Conservation (phyloP, 2,888 invertebrate species). For the Hypomecis punctinalis region DNA sequence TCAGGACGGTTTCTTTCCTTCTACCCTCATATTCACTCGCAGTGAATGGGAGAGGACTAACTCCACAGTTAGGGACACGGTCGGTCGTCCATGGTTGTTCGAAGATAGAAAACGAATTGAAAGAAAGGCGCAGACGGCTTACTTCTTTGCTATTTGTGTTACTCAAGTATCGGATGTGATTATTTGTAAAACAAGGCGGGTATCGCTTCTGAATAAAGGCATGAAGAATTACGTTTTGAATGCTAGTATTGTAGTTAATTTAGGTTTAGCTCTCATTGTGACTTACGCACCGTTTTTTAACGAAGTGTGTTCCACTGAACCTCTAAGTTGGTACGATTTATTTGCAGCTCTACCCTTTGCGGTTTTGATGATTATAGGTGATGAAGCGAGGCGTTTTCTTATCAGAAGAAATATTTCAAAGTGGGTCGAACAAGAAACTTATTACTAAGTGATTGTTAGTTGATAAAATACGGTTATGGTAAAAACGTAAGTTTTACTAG, state of each 20-base stretch:
- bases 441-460: conserved; percentile 80
- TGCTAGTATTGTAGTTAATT: conserved; percentile 86
- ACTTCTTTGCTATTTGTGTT: conserved; percentile 91
- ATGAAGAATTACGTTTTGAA: conserved; percentile 89
- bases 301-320: conserved; percentile 88
- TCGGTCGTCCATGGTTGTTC: conserved; percentile 91
- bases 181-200: conserved; percentile 91
- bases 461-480: background rate
- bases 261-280: conserved; percentile 87
- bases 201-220: conserved; percentile 90
- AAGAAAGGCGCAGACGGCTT: conserved; percentile 91
- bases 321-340: conserved; percentile 88
- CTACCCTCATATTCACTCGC: conserved; percentile 87
- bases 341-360: conserved; percentile 90
- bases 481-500: too few relatives aligned
- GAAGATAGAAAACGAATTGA: conserved; percentile 88
- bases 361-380: conserved; percentile 89
- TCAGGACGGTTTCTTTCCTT: conserved; percentile 90
- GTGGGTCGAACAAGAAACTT: conserved; percentile 91
- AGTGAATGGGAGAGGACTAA: conserved; percentile 89
- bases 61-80: conserved; percentile 88
- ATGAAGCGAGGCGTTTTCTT: conserved; percentile 89
- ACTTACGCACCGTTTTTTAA: conserved; percentile 89
- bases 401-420: conserved; percentile 88
- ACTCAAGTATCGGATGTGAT: conserved; percentile 92